Conservation (phyloP, 2,797 vertebrate species). For the Pantherophis vulpinus region DNA sequence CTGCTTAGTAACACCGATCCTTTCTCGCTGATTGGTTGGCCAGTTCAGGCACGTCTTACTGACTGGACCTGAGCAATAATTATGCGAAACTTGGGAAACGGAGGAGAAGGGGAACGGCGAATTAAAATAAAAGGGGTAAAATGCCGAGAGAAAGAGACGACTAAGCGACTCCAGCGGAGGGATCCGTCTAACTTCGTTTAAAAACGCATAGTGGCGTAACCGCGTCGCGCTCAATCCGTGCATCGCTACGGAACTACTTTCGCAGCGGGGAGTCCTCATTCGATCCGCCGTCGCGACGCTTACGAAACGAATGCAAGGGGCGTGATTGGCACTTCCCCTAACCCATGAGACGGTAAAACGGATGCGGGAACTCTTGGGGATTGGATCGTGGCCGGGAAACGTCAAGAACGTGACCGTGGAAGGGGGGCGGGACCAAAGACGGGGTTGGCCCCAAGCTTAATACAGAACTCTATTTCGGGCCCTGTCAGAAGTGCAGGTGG, state of each 20-base stretch:
- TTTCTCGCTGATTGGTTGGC: slow-evolving; percentile 27
- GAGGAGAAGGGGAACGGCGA: fast-evolving
- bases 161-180: not conserved
- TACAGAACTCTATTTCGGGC: not conserved
- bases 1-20: not conserved
- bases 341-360: slow-evolving; percentile 35
- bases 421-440: not conserved
- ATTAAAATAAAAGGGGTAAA: not conserved
- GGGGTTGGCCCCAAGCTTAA: not conserved
- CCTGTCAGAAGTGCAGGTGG: slow-evolving; percentile 1
- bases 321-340: not conserved
- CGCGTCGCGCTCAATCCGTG: slow-evolving; percentile 5
- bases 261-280: not conserved
- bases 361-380: not conserved
- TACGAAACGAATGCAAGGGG: not conserved
- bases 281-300: not conserved
- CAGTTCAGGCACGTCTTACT: not conserved
- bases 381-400: not conserved
- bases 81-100: not conserved
- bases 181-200: not conserved
- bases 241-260: slow-evolving; percentile 10
- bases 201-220: slow-evolving; percentile 6
- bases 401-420: not conserved
- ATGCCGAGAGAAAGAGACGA: fast-evolving
- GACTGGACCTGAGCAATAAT: not conserved